phyloP scores from a whole-genome alignment of 2,113 vertebrate species.

The Tetrax tetrax region DNA sequence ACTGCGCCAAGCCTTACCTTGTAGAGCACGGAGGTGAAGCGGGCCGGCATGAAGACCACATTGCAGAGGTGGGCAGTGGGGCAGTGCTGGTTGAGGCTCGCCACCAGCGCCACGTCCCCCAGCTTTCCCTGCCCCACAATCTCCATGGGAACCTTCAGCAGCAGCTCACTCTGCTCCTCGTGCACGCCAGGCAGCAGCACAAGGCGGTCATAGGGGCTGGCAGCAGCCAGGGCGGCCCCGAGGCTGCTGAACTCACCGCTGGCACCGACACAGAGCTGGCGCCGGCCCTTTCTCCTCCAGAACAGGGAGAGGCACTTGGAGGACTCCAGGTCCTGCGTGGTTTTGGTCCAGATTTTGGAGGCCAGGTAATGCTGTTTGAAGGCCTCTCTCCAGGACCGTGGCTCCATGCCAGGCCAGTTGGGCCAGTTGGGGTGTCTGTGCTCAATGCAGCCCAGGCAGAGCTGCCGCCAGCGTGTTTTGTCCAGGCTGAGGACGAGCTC shows the following conservation, averaged over 20 bases:
- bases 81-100: conserved; percentile 89
- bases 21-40: conserved; percentile 87
- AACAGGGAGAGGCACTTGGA: conserved; percentile 85
- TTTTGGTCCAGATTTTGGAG: conserved; percentile 86
- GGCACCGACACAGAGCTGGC: conserved; percentile 75
- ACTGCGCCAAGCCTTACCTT: conserved; percentile 75
- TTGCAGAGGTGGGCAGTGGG: conserved; percentile 86
- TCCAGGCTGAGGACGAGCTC: conserved; percentile 89
- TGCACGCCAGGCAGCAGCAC: conserved; percentile 85
- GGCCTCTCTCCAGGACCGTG: conserved; percentile 84
- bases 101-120: conserved; percentile 82
- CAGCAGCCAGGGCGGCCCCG: conserved; percentile 78
- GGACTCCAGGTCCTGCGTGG: conserved; percentile 77
- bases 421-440: conserved; percentile 91
- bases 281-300: conserved; percentile 79
- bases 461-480: conserved; percentile 89
- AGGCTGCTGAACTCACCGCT: conserved; percentile 83
- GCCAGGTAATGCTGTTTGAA: conserved; percentile 84
- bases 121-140: conserved; percentile 82
- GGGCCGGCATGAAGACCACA: conserved; percentile 85
- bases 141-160: conserved; percentile 87
- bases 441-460: conserved; percentile 82
- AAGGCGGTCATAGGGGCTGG: conserved; percentile 80
- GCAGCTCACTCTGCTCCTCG: conserved; percentile 84
- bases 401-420: conserved; percentile 80